Evolutionary conservation across 2,113 vertebrate genomes (phyloP), one percentile per base, ranked within the genome.

Genomic region (Gambusia affinis): DNA sequence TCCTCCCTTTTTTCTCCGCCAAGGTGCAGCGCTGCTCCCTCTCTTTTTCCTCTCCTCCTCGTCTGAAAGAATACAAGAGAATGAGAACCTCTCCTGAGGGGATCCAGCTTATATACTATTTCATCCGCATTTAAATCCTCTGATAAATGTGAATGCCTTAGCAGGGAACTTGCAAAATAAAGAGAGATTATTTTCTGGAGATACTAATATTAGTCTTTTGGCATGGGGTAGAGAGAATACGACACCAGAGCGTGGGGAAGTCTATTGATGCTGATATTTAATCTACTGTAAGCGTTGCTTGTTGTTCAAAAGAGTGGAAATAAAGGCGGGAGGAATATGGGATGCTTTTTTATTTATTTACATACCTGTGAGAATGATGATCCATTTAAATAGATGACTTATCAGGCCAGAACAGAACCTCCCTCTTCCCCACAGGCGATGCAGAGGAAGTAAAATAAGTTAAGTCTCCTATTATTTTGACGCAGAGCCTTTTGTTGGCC

Each of bases 131-230:
- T 94, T 94, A 94, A 95, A 95, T 95, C 93, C 94, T 90, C 91
- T 90, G 94, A 94, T 94, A 94, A 92, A 93, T 85, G 83, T 92
- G 91, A 94, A 93, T 90, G 93, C 90, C 88, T 92, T 90, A 88
- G 85, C 85, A 75, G 91, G 93, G 92, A 94, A 92, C 88, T 93
- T 92, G 85, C 71, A 7, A 85, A 91, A 94, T 91, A 94, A 92
- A 92, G 92, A 91, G 90, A 93, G 92, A 94, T 93, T 93, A 93
- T 95, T 95, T 93, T 87, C 92, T 80, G 85, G 86, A 92, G 92
- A 94, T 93, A 93, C 93, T 94, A 94, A 95, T 95, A 95, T 94
- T 93, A 93, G 93, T 93, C 91, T 93, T 92, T 94, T 94, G 92
- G 93, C 93, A 92, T 72, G 79, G 79, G 75, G 79, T 62, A 78